Percentiles rank a stretch among this genome's conserved stretches.
Conservation (phyloP, 2,113 vertebrate genomes). For the Austrofundulus limnaeus region DNA sequence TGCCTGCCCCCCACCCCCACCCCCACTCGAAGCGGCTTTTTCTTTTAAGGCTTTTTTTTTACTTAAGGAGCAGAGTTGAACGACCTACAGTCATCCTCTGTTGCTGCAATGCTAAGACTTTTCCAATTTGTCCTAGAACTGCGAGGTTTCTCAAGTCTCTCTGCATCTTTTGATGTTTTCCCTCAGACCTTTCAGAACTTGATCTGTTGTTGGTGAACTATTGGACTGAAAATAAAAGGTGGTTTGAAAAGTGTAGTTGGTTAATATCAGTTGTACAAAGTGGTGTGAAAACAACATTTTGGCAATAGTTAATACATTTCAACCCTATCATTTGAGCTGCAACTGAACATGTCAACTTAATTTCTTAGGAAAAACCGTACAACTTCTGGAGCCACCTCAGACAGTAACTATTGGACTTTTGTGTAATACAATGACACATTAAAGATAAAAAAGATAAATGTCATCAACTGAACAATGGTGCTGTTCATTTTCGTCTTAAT, state of each 20-base stretch:
- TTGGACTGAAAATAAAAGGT: constrained; percentile 19
- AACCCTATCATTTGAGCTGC: not conserved
- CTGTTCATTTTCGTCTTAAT: no score
- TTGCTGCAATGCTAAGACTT: not conserved
- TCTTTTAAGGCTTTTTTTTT: no score
- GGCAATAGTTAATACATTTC: not conserved
- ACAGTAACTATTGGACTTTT: no score
- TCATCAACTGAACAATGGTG: no score
- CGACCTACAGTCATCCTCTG: not conserved
- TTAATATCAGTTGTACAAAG: not conserved
- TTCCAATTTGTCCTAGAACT: not conserved
- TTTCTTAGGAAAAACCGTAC: no score
- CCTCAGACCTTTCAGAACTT: constrained; percentile 5
- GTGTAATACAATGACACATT: no score
- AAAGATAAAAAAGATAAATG: no score
- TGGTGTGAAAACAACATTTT: no score
- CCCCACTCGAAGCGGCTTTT: no score
- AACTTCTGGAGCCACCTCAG: not conserved
- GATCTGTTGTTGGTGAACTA: constrained; percentile 10
- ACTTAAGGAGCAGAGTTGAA: not conserved
- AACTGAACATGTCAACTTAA: not conserved
- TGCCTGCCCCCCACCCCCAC: no score
- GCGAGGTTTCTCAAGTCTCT: not conserved
- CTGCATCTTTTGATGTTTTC: constrained; percentile 27
- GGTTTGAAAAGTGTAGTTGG: constrained; percentile 27